phyloP scores from a whole-genome alignment of 2,888 invertebrate genomes.

The Coremacera marginata region DNA sequence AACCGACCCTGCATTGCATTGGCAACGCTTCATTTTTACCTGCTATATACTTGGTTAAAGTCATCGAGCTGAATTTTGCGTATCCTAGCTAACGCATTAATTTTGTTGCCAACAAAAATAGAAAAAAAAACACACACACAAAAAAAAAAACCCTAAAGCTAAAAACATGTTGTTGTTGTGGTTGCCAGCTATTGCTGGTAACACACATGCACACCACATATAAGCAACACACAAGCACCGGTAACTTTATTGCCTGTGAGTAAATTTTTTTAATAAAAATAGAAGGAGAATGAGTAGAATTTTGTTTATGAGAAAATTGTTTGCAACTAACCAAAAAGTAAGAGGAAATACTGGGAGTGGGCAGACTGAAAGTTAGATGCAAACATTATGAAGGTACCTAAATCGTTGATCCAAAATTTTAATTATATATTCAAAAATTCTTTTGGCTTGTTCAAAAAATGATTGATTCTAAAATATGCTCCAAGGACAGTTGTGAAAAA shows the following conservation, averaged over 20 bases:
- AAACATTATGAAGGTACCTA: too few relatives aligned
- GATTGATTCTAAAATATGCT: too few relatives aligned
- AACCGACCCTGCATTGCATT: background rate
- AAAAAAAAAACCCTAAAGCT: background rate
- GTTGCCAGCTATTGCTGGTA: constrained; percentile 12
- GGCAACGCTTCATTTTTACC: background rate
- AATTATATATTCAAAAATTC: too few relatives aligned
- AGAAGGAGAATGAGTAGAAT: background rate
- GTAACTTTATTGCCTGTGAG: background rate
- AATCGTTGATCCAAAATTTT: too few relatives aligned
- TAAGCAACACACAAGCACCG: background rate
- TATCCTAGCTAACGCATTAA: background rate
- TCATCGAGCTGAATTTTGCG: constrained; percentile 1
- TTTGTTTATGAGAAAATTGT: constrained; percentile 12
- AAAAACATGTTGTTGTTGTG: constrained; percentile 13
- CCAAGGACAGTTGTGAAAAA: too few relatives aligned
- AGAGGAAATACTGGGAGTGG: background rate
- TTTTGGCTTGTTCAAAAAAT: too few relatives aligned
- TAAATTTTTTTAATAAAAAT: background rate
- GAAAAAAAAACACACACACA: background rate
- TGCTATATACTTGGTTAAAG: background rate
- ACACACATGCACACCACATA: constrained; percentile 9
- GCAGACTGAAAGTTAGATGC: background rate
- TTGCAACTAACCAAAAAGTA: background rate
- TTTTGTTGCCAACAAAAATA: background rate